Percentiles rank a stretch among this genome's conserved stretches.
These are phyloP conservation scores for Meloidogyne hapla DNA, from an alignment of 1,140 invertebrate genomes.

Conservation along the genomic window DNA sequence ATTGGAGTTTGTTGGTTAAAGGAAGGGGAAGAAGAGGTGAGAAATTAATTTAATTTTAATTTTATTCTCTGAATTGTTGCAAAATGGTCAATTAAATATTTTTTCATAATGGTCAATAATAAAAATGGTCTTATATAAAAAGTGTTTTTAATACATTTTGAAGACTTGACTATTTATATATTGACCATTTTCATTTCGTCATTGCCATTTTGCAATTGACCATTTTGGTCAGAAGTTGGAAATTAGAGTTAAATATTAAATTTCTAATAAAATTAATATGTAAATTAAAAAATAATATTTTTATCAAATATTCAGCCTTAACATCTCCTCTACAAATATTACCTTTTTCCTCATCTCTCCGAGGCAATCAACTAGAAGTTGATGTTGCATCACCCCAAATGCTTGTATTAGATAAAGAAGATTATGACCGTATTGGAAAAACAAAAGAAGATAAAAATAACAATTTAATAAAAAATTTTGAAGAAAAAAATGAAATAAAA, in stretches of 20 bases:
- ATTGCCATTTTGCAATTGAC: too few relatives aligned
- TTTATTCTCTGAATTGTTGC: too few relatives aligned
- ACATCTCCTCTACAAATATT: background rate
- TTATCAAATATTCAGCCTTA: background rate
- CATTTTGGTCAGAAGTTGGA: too few relatives aligned
- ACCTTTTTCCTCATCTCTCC: background rate
- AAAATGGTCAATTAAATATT: too few relatives aligned
- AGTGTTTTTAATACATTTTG: too few relatives aligned
- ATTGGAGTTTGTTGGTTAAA: constrained; percentile 7
- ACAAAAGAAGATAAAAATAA: background rate
- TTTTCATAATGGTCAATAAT: too few relatives aligned
- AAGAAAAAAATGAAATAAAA: background rate
- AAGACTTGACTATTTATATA: too few relatives aligned
- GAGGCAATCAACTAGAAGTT: constrained; percentile 4
- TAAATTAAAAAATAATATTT: too few relatives aligned
- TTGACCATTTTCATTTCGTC: too few relatives aligned
- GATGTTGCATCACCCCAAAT: constrained; percentile 24
- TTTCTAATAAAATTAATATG: too few relatives aligned
- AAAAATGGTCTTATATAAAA: too few relatives aligned
- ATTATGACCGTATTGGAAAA: constrained; percentile 13
- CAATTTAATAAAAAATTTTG: background rate
- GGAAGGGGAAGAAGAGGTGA: constrained; percentile 1
- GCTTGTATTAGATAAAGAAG: constrained; percentile 24
- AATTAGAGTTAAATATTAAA: too few relatives aligned
- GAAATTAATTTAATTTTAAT: background rate